Conservation (phyloP, 1,140 invertebrate genomes). For the Apis laboriosa region DNA sequence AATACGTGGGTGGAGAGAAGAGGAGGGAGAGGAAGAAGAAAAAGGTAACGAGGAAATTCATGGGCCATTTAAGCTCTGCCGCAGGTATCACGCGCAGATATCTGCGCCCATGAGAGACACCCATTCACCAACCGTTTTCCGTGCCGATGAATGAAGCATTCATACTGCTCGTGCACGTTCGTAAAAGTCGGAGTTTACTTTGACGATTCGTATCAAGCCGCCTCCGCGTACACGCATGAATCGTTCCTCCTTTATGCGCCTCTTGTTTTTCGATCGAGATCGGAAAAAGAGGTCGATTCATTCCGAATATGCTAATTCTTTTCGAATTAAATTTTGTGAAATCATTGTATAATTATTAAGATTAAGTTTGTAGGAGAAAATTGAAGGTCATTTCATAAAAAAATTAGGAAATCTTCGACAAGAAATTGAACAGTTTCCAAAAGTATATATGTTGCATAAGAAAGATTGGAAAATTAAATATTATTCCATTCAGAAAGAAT, state of each 20-base stretch:
- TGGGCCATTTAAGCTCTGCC: slow-evolving; percentile 56
- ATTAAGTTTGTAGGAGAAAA: no score
- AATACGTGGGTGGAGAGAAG: neutral
- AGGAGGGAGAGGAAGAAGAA: neutral
- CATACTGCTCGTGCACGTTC: slow-evolving; percentile 46
- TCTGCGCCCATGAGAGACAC: slow-evolving; percentile 58
- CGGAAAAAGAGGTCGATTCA: no score
- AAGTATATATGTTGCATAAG: no score
- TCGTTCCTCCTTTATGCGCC: neutral
- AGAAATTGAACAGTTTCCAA: no score
- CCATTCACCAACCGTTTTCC: slow-evolving; percentile 58
- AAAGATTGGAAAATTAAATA: no score
- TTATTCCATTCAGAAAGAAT: no score
- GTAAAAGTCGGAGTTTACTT: slow-evolving; percentile 45
- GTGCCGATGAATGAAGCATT: slow-evolving; percentile 65
- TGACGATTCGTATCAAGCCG: slow-evolving; percentile 27
- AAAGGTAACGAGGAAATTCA: slow-evolving; percentile 55
- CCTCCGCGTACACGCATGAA: no score
- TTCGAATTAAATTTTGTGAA: no score
- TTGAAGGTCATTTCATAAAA: no score
- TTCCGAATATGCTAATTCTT: no score
- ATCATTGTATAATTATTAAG: no score
- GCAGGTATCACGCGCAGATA: slow-evolving; percentile 60
- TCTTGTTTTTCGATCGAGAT: neutral
- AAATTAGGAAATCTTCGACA: no score